These are phyloP conservation scores for Hippasteria phrygiana DNA, from an alignment of 53 echinoderm and acorn worm genomes.

Conservation along the genomic window DNA sequence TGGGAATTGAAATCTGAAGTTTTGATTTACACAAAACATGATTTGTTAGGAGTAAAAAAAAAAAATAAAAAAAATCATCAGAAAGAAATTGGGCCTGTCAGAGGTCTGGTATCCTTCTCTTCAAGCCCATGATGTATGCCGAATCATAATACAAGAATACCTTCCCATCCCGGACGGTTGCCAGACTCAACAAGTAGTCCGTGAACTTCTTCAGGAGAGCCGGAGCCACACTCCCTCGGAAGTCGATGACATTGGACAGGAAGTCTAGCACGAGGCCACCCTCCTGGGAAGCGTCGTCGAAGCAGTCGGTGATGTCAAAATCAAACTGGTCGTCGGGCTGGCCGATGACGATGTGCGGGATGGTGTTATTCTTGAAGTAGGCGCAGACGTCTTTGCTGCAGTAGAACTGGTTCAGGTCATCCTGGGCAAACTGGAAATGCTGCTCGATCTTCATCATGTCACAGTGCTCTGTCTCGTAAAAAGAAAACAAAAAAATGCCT, in stretches of 20 bases:
- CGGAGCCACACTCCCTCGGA: not conserved
- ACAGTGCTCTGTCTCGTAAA: slow-evolving; percentile 13
- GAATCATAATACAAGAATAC: not conserved
- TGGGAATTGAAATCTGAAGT: too few relatives aligned
- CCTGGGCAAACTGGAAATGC: not conserved
- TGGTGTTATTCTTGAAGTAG: not conserved
- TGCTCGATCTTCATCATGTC: not conserved
- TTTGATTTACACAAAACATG: too few relatives aligned
- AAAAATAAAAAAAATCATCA: not conserved
- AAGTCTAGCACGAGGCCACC: slow-evolving; percentile 3
- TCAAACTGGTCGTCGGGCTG: not conserved
- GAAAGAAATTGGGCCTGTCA: not conserved
- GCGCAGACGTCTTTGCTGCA: not conserved
- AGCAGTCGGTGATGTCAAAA: slow-evolving; percentile 34
- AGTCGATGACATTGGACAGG: not conserved
- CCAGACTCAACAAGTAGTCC: not conserved
- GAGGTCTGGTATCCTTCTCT: not conserved
- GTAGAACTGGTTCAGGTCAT: not conserved
- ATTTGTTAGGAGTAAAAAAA: too few relatives aligned
- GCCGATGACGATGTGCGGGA: not conserved
- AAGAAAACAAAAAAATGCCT: not conserved
- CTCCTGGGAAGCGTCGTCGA: not conserved
- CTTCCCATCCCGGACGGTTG: not conserved
- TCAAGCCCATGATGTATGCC: not conserved
- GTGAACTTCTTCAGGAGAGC: slow-evolving; percentile 1